Conservation (phyloP, 2,113 vertebrate genomes). For the Prionailurus viverrinus region DNA sequence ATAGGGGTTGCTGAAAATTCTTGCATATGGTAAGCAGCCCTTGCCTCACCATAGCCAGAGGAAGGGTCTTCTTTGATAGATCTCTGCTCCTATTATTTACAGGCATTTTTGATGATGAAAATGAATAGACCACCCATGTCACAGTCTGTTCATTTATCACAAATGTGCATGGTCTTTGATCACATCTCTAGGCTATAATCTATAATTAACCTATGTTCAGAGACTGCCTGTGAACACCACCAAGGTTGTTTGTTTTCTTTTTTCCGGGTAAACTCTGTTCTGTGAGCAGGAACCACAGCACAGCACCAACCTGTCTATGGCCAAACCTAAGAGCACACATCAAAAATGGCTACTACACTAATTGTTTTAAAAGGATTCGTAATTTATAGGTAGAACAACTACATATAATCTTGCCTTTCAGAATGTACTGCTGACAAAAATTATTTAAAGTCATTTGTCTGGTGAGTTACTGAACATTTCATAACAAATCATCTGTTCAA, state of each 20-base stretch:
- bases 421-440: slow-evolving; percentile 71
- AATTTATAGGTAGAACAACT: slow-evolving; percentile 18
- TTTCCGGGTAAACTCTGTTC: slow-evolving; percentile 44
- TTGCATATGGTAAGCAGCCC: background rate
- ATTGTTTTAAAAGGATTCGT: slow-evolving; percentile 54
- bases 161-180: slow-evolving; percentile 49
- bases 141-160: slow-evolving; percentile 47
- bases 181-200: slow-evolving; percentile 44
- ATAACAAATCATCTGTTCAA: slow-evolving; percentile 83
- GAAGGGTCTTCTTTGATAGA: slow-evolving; percentile 45
- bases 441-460: slow-evolving; percentile 81
- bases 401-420: slow-evolving; percentile 66
- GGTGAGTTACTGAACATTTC: slow-evolving; percentile 81
- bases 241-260: background rate
- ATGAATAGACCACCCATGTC: background rate
- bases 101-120: slow-evolving; percentile 51
- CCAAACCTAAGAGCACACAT: background rate
- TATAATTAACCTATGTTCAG: slow-evolving; percentile 57
- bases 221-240: slow-evolving; percentile 21
- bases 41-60: background rate
- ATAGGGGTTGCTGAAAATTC: background rate
- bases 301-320: background rate
- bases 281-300: background rate
- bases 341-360: background rate
- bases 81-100: background rate